These are phyloP conservation scores for Anguilla pacifica DNA, from an alignment of 2,797 vertebrate genomes.

Conservation along the genomic window DNA sequence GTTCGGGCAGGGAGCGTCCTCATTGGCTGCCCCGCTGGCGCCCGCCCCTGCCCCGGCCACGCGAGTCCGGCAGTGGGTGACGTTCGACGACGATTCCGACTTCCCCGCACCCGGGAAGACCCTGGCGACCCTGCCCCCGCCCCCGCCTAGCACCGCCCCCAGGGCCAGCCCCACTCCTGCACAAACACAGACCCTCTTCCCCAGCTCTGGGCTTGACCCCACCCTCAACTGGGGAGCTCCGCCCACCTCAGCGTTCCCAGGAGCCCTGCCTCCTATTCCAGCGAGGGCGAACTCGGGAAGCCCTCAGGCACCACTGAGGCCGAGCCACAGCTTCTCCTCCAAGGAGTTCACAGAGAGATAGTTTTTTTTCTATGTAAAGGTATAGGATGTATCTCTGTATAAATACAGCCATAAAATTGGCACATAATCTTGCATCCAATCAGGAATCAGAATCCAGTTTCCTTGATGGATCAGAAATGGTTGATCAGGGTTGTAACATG, in stretches of 20 bases:
- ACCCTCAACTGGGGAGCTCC: constrained; percentile 73
- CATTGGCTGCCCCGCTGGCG: constrained; percentile 56
- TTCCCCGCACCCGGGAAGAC: constrained; percentile 54
- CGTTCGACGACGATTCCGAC: constrained; percentile 82
- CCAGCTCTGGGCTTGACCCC: constrained; percentile 61
- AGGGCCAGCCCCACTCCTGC: constrained; percentile 46
- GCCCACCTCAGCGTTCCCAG: constrained; percentile 63
- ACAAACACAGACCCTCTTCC: constrained; percentile 56
- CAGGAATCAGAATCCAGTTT: constrained; percentile 38
- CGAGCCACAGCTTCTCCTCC: constrained; percentile 59
- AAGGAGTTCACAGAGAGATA: constrained; percentile 82
- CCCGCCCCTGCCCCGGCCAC: constrained; percentile 52
- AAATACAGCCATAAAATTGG: constrained; percentile 32
- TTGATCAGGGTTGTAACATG: constrained; percentile 24
- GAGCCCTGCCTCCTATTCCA: constrained; percentile 73
- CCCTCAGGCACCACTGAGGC: constrained; percentile 61
- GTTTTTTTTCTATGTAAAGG: constrained; percentile 12
- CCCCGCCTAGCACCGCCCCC: constrained; percentile 45
- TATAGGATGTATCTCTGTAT: not conserved
- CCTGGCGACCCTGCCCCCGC: constrained; percentile 35
- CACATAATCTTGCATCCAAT: constrained; percentile 47
- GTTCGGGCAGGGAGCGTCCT: constrained; percentile 42
- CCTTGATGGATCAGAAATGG: constrained; percentile 33
- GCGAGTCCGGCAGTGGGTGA: constrained; percentile 85
- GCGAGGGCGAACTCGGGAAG: constrained; percentile 67